phyloP scores from a whole-genome alignment of 92 coral and sea anemone species.

The Parazoanthus atlanticus region DNA sequence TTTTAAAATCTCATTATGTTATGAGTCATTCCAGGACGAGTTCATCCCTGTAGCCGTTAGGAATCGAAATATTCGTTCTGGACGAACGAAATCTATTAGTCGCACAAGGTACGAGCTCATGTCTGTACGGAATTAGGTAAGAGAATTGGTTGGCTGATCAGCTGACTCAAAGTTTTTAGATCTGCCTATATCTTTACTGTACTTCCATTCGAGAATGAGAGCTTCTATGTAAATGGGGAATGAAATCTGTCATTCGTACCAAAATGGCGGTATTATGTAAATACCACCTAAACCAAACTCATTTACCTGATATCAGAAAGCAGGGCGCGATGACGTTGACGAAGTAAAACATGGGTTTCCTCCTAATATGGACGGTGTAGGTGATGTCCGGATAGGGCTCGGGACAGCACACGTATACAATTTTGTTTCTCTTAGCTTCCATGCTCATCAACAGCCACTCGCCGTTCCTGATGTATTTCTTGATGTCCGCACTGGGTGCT shows the following conservation, averaged over 20 bases:
- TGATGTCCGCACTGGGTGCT: slow-evolving; percentile 57
- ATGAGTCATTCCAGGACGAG: too few relatives aligned
- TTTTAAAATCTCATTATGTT: too few relatives aligned
- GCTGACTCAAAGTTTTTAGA: too few relatives aligned
- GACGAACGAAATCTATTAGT: too few relatives aligned
- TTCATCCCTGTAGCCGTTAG: too few relatives aligned
- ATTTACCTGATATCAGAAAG: slow-evolving; percentile 81
- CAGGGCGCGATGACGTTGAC: slow-evolving; percentile 83
- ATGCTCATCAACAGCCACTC: slow-evolving; percentile 79
- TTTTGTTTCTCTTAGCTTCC: slow-evolving; percentile 63
- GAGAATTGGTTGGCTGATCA: too few relatives aligned
- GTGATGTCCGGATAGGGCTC: slow-evolving; percentile 89
- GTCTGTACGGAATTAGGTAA: too few relatives aligned
- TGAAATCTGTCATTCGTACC: too few relatives aligned
- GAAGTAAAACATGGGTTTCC: slow-evolving; percentile 82
- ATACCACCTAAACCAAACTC: background rate
- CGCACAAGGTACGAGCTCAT: too few relatives aligned
- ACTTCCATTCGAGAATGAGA: background rate
- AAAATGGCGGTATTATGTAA: too few relatives aligned
- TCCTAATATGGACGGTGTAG: slow-evolving; percentile 68
- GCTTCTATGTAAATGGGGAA: background rate
- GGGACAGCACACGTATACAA: slow-evolving; percentile 75
- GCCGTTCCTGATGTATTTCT: slow-evolving; percentile 77
- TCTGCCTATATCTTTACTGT: too few relatives aligned
- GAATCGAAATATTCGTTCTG: too few relatives aligned